phyloP scores from a whole-genome alignment of 2,888 invertebrate species.

The Marronus borbonicus region DNA sequence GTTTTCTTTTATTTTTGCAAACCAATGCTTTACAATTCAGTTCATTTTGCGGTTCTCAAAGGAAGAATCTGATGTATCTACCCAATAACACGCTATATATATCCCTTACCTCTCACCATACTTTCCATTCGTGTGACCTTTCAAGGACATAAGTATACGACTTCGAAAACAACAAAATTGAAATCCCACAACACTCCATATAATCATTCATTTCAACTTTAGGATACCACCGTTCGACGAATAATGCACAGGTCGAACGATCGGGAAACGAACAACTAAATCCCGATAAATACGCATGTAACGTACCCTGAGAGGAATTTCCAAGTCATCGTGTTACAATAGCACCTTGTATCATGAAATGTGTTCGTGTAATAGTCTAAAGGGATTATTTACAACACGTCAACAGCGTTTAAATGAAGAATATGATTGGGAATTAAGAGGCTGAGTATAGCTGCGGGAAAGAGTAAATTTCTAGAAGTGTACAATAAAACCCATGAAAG shows the following conservation, averaged over 20 bases:
- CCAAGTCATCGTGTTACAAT: constrained; percentile 27
- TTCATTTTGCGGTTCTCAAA: no score
- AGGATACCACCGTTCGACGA: neutral
- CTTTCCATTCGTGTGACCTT: neutral
- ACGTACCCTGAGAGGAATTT: neutral
- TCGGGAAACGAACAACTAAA: neutral
- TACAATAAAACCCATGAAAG: constrained; percentile 1
- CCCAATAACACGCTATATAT: neutral
- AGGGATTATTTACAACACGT: constrained; percentile 24
- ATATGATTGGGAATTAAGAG: constrained; percentile 25
- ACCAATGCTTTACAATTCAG: no score
- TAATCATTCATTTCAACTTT: neutral
- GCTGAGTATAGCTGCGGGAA: constrained; percentile 7
- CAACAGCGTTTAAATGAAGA: constrained; percentile 1
- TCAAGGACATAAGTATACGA: neutral
- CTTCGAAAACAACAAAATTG: constrained; percentile 1
- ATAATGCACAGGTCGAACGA: neutral
- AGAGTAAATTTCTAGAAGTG: neutral
- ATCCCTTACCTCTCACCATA: neutral
- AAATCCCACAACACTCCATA: neutral
- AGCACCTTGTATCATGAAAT: constrained; percentile 8
- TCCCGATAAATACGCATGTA: neutral
- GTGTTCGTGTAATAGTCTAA: constrained; percentile 17
- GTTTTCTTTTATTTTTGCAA: no score
- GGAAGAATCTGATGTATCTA: no score